A percentile compares a stretch with the other conserved stretches of the same genome.
Evolutionary conservation across 2,888 invertebrate species (phyloP).

Genomic region (Dasypogon diadema): DNA sequence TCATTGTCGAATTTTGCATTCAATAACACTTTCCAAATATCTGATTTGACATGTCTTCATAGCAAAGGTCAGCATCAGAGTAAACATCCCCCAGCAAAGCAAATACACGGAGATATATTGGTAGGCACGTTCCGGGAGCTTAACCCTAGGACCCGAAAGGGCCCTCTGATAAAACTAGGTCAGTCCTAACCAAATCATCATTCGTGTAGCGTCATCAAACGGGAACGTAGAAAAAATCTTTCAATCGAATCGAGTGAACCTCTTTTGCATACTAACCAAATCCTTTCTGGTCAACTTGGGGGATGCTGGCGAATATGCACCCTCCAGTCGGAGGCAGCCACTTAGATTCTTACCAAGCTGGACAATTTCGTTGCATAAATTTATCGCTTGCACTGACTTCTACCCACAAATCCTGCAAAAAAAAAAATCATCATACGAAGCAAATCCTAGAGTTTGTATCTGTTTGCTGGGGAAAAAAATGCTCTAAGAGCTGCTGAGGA

Average conservation of each 20-base stretch:
- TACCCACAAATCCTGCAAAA: background rate
- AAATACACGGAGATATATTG: background rate
- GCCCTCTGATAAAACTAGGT: background rate
- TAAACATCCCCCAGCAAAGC: background rate
- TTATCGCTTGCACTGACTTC: background rate
- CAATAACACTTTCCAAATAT: background rate
- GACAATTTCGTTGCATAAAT: constrained; percentile 6
- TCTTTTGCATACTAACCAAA: constrained; percentile 8
- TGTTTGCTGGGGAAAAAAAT: background rate
- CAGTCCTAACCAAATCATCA: background rate
- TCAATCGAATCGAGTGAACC: background rate
- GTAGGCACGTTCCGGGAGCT: background rate
- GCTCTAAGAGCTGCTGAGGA: background rate
- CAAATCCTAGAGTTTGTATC: background rate
- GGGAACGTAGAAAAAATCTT: background rate
- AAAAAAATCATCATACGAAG: constrained; percentile 1
- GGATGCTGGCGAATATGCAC: background rate
- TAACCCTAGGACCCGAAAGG: background rate
- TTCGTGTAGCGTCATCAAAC: background rate
- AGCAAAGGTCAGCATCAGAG: constrained; percentile 4
- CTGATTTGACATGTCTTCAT: background rate
- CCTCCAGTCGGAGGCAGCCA: background rate
- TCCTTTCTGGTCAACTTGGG: background rate
- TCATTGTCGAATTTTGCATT: background rate
- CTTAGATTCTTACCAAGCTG: background rate